phyloP scores from a whole-genome alignment of 2,888 invertebrate species.

The Sepioteuthis lessoniana region DNA sequence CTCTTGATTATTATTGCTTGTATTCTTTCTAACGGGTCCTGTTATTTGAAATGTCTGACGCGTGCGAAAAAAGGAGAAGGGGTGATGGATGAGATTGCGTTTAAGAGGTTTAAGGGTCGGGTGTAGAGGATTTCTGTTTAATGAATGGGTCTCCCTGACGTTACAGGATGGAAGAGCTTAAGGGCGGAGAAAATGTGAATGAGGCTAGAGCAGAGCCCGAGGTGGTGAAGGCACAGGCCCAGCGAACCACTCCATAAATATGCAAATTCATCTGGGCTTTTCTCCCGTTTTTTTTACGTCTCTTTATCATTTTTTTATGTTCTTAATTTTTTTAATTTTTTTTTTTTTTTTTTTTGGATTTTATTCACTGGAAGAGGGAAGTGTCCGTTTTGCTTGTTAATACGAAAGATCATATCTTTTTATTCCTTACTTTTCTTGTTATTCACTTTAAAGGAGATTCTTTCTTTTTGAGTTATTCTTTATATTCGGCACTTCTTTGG shows the following conservation, averaged over 20 bases:
- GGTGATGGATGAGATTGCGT: neutral
- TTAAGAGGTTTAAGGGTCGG: neutral
- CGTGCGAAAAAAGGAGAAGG: neutral
- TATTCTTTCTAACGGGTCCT: neutral
- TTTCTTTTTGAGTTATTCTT: too few relatives aligned
- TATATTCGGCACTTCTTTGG: too few relatives aligned
- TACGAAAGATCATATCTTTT: neutral
- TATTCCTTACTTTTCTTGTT: neutral
- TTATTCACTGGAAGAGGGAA: neutral
- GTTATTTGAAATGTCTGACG: neutral
- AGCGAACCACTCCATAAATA: neutral
- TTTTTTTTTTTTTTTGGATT: neutral
- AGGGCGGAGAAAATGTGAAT: neutral
- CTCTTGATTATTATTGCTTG: neutral
- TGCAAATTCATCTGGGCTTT: neutral
- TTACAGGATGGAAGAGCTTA: neutral
- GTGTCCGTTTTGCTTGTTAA: neutral
- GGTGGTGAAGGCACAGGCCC: neutral
- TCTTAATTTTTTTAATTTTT: neutral
- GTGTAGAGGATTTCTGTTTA: neutral
- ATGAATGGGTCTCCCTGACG: neutral
- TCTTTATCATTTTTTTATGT: neutral
- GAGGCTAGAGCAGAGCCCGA: neutral
- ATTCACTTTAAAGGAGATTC: neutral
- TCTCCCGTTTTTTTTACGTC: neutral